Percentiles rank a stretch among this genome's conserved stretches.
Conservation (phyloP, 2,113 vertebrate genomes). For the Neopipo cinnamomea region DNA sequence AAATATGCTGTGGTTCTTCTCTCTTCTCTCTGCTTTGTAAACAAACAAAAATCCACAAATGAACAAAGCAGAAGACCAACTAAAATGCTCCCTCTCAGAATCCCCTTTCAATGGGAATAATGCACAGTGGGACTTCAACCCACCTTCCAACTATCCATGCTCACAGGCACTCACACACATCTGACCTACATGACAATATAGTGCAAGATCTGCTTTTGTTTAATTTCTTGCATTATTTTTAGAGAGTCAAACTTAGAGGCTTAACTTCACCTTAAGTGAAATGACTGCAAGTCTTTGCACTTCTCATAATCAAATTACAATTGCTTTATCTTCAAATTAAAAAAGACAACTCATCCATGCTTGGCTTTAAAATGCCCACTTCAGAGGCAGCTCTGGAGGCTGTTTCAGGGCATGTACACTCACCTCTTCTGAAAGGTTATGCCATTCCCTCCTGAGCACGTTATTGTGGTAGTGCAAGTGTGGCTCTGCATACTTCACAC, state of each 20-base stretch:
- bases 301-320: background rate
- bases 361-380: background rate
- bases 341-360: rapidly evolving
- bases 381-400: background rate
- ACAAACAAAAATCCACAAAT: background rate
- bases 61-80: background rate
- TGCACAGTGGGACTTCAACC: background rate
- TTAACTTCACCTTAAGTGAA: background rate
- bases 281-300: background rate
- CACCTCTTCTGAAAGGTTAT: constrained; percentile 73
- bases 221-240: background rate
- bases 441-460: constrained; percentile 77
- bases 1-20: constrained; percentile 66
- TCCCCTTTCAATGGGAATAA: background rate
- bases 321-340: background rate
- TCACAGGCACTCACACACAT: background rate
- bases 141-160: background rate
- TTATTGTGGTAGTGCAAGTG: constrained; percentile 78
- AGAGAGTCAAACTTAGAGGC: background rate
- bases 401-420: background rate
- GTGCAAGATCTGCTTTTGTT: background rate
- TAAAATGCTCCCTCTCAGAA: background rate
- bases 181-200: background rate
- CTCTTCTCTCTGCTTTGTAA: constrained; percentile 79
- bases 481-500: constrained; percentile 79